Evolutionary conservation across 2,113 vertebrate genomes (phyloP), one percentile per base, ranked within the genome.

Genomic region (Stegastes partitus): DNA sequence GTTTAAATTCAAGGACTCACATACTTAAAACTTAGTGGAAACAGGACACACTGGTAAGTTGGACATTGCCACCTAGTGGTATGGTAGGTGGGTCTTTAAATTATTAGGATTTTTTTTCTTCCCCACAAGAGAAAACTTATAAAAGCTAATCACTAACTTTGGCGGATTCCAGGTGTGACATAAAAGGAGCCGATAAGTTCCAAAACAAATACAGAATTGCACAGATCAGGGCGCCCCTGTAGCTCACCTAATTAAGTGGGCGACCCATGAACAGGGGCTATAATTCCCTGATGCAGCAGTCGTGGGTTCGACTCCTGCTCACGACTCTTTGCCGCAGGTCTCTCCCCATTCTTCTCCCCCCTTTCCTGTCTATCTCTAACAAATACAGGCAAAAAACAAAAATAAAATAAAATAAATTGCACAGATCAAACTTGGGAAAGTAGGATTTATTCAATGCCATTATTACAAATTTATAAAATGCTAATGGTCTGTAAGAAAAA

Each of bases 381-480:
- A n/a, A n/a, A n/a, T n/a, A n/a, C n/a, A n/a, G n/a, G n/a, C n/a
- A n/a, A n/a, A n/a, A n/a, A n/a, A n/a, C n/a, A n/a, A n/a, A n/a
- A n/a, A n/a, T n/a, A n/a, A n/a, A n/a, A n/a, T n/a, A n/a, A n/a
- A n/a, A n/a, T n/a, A n/a, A 37, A 22, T 7, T 2, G n/a, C 18
- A 57, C 15, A 67, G 23, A 50, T 77, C 39, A 69, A 49, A 77
- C 34, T 76, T 89, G 81, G 85, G 90, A 94, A 92, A 93, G 88
- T 90, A 92, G 74, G 79, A 87, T 90, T 91, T 90, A 92, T 94
- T 95, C 85, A 94, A 91, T 92, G 72, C 39, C 59, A 87, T 90
- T 77, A 88, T 91, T 88, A 90, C 87, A 94, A 91, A 84, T 90
- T 68, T 92, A 90, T 90, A 90, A 91, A 92, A 92, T 78, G 82